phyloP scores from a whole-genome alignment of 2,888 invertebrate species.

The Seira ritae region DNA sequence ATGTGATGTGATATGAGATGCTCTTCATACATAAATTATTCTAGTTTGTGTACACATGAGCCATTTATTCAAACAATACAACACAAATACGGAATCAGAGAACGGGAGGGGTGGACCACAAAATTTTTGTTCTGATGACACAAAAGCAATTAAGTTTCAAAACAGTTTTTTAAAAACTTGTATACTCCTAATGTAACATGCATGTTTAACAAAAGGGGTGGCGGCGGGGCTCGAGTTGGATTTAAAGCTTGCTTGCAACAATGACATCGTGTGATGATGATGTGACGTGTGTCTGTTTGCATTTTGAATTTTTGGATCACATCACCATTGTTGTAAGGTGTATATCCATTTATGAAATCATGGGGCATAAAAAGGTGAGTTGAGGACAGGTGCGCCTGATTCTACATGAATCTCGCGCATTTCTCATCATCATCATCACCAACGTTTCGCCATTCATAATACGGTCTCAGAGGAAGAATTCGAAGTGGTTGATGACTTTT shows the following conservation, averaged over 20 bases:
- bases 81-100: conserved; percentile 28
- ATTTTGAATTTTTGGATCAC: too few relatives aligned
- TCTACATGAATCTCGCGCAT: too few relatives aligned
- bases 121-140: conserved; percentile 48
- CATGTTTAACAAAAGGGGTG: conserved; percentile 44
- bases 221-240: conserved; percentile 15
- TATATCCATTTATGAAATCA: conserved; percentile 54
- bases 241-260: conserved; percentile 11
- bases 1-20: too few relatives aligned
- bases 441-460: too few relatives aligned
- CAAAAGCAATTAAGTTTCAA: conserved; percentile 59
- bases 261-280: conserved; percentile 28
- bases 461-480: too few relatives aligned
- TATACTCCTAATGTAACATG: conserved; percentile 55
- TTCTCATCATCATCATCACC: too few relatives aligned
- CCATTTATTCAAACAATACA: conserved; percentile 30
- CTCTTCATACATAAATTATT: too few relatives aligned
- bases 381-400: too few relatives aligned
- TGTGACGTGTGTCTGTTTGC: conserved; percentile 8
- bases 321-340: conserved; percentile 44
- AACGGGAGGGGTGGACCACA: conserved; percentile 57
- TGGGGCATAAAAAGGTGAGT: conserved; percentile 45
- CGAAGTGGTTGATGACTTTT: too few relatives aligned
- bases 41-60: too few relatives aligned
- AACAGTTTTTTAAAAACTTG: conserved; percentile 20